A percentile compares a stretch with the other conserved stretches of the same genome.
Conservation (phyloP, 2,797 vertebrate genomes). For the Bufotes viridis region DNA sequence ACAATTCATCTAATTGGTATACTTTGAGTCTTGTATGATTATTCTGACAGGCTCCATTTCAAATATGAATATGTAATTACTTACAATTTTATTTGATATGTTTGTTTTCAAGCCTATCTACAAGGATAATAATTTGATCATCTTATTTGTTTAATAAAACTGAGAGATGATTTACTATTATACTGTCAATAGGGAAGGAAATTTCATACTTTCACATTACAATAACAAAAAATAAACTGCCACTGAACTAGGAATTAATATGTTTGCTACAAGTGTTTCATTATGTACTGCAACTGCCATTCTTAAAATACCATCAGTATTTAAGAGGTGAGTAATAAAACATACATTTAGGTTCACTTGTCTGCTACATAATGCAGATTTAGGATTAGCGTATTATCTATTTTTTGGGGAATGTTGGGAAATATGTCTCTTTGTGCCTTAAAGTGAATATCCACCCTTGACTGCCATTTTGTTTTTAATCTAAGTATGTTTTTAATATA, state of each 20-base stretch:
- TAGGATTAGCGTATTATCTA: background rate
- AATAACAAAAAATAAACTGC: background rate
- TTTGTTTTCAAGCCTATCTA: background rate
- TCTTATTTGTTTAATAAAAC: background rate
- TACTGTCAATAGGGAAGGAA: no score
- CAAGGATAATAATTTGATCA: background rate
- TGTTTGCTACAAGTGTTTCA: background rate
- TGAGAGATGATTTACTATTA: background rate
- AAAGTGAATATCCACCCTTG: background rate
- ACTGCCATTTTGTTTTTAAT: background rate
- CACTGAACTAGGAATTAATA: background rate
- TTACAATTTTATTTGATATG: constrained; percentile 11
- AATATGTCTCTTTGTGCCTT: background rate
- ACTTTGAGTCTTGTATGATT: constrained; percentile 19
- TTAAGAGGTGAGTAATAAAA: background rate
- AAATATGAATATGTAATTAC: constrained; percentile 17
- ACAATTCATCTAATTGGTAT: background rate
- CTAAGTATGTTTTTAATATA: background rate
- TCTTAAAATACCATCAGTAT: background rate
- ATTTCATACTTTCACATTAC: background rate
- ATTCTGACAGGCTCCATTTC: background rate
- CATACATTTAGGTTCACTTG: background rate
- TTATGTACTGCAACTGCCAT: background rate
- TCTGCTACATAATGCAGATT: background rate
- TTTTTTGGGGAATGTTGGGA: background rate